phyloP scores from a whole-genome alignment of 2,113 vertebrate genomes.

The Bos javanicus region DNA sequence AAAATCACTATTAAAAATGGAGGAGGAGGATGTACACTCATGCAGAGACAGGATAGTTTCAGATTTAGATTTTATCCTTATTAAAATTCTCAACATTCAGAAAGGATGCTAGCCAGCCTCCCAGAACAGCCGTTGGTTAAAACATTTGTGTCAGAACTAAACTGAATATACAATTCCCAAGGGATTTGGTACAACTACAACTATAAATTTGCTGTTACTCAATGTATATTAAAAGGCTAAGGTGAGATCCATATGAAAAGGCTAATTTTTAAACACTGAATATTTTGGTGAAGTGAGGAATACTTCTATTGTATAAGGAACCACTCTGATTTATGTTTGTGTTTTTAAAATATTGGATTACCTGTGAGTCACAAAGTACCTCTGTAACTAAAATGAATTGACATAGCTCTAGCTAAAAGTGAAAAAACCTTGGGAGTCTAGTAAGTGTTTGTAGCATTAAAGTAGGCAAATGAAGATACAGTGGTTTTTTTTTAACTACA shows the following conservation, averaged over 20 bases:
- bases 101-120: not conserved
- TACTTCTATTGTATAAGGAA: not conserved
- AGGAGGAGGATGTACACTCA: not conserved
- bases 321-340: not conserved
- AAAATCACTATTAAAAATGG: not conserved
- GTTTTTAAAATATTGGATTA: slow-evolving; percentile 2
- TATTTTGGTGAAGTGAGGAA: not conserved
- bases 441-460: not conserved
- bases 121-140: not conserved
- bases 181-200: no score
- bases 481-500: not conserved
- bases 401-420: not conserved
- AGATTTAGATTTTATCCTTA: not conserved
- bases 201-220: not conserved
- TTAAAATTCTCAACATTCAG: not conserved
- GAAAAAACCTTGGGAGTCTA: not conserved
- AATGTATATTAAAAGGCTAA: not conserved
- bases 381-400: not conserved
- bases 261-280: not conserved
- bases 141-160: not conserved
- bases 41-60: not conserved
- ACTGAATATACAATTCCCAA: not conserved
- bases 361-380: not conserved
- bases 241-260: not conserved
- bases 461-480: not conserved